Evolutionary conservation across 2,797 vertebrate species (phyloP), one percentile per base, ranked within the genome.

Genomic region (Pyrocephalus nanus): DNA sequence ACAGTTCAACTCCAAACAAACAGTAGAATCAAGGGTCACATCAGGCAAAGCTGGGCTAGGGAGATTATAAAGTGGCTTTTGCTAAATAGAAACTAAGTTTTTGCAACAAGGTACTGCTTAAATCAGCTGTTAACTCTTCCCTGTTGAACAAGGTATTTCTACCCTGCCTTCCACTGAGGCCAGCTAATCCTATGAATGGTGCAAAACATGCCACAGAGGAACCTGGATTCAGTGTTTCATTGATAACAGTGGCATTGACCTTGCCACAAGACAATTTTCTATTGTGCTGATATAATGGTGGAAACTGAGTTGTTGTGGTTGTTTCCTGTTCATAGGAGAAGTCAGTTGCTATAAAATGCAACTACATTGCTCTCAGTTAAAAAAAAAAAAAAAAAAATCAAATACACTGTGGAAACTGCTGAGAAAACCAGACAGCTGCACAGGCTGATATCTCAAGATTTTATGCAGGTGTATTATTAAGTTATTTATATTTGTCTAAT

Each of bases 131-230:
- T 64, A 92, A 95, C 1, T 5, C 32, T 91, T 62, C 16, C 67
- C 19, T 60, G 26, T 23, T 86, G 69, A 55, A 84, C 15, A 85
- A 87, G 90, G 15, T 88, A 81, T 82, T 72, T 92, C 80, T n/a
- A 25, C 42, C 5, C 42, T 81, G 83, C 42, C 75, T 94, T 92
- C 64, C 62, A 42, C 61, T 23, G 69, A 88, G 36, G 67, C 42
- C 50, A 92, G 36, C 55, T 96, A 95, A 93, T 95, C 86, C 86
- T 60, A 72, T 62, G 79, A 95, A 82, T 25, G 73, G 95, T 77
- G 86, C 9, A 74, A 83, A 94, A 78, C 86, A 82, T 71, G n/a
- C n/a, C 61, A 55, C 58, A 86, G 79, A 84, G 92, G 93, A 90
- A 80, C 69, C 61, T 69, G 76, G 40, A 96, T 94, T 64, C 53